Conservation (phyloP, 1,140 invertebrate genomes). For the Drosophila asahinai region DNA sequence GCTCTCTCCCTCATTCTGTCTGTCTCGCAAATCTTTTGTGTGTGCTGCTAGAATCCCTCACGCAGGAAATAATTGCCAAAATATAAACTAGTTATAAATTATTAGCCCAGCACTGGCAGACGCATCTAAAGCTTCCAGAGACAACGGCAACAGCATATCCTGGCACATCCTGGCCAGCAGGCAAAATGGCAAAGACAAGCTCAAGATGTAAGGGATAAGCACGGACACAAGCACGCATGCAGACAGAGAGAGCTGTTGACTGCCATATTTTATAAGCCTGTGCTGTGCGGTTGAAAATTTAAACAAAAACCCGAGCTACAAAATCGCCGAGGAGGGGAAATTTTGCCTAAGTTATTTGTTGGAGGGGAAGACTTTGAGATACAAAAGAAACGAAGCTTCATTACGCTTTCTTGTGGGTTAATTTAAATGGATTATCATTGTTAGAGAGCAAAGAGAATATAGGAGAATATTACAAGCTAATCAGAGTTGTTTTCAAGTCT, state of each 20-base stretch:
- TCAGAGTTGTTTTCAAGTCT: too few relatives aligned
- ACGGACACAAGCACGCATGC: constrained; percentile 31
- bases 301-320: constrained; percentile 66
- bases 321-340: constrained; percentile 38
- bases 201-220: constrained; percentile 68
- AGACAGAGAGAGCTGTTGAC: constrained; percentile 39
- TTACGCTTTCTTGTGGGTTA: constrained; percentile 33
- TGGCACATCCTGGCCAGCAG: constrained; percentile 37
- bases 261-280: constrained; percentile 76
- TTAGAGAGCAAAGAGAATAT: too few relatives aligned
- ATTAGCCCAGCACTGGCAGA: constrained; percentile 65
- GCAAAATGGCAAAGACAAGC: constrained; percentile 48
- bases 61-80: constrained; percentile 78
- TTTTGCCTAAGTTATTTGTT: constrained; percentile 39
- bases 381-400: constrained; percentile 14
- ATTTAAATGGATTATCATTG: background rate
- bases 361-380: constrained; percentile 1
- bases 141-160: constrained; percentile 40
- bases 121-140: constrained; percentile 53
- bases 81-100: constrained; percentile 83
- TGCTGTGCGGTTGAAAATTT: constrained; percentile 70
- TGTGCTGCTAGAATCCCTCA: background rate
- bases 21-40: background rate
- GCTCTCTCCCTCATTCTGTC: background rate
- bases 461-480: background rate